Percentiles rank a stretch among this genome's conserved stretches.
These are phyloP conservation scores for Ctenosaura bakeri DNA, from an alignment of 2,797 vertebrate species.

Conservation along the genomic window DNA sequence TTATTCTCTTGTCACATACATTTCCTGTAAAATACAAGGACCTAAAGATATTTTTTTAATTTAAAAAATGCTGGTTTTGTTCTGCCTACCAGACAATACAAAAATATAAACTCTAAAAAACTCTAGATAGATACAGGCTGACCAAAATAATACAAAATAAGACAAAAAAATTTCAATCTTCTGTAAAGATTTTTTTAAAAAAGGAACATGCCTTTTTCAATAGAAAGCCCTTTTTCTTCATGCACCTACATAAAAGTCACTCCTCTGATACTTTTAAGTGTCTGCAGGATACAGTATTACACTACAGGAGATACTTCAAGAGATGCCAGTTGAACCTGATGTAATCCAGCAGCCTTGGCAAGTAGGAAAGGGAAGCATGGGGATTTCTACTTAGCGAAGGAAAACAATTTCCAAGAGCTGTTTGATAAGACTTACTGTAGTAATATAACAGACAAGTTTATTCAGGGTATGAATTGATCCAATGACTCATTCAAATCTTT, in stretches of 20 bases:
- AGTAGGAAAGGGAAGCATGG: not conserved
- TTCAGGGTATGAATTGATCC: not conserved
- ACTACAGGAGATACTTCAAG: not conserved
- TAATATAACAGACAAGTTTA: not conserved
- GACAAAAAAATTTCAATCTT: no score
- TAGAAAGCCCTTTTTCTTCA: not conserved
- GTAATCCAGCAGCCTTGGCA: constrained; percentile 8
- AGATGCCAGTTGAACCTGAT: constrained; percentile 4
- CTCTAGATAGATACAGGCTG: no score
- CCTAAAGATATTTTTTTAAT: no score
- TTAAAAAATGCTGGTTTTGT: no score
- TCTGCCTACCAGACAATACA: no score
- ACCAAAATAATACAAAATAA: no score
- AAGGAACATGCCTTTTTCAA: no score
- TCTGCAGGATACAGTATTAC: not conserved
- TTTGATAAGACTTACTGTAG: not conserved
- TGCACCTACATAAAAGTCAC: not conserved
- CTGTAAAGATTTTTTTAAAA: no score
- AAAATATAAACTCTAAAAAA: no score
- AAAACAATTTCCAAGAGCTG: constrained; percentile 18
- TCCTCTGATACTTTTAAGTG: not conserved
- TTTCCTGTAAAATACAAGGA: no score
- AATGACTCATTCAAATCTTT: not conserved
- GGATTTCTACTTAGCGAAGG: constrained; percentile 8
- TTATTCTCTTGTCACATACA: no score